These are phyloP conservation scores for Ranitomeya variabilis DNA, from an alignment of 2,113 vertebrate genomes.

Conservation along the genomic window DNA sequence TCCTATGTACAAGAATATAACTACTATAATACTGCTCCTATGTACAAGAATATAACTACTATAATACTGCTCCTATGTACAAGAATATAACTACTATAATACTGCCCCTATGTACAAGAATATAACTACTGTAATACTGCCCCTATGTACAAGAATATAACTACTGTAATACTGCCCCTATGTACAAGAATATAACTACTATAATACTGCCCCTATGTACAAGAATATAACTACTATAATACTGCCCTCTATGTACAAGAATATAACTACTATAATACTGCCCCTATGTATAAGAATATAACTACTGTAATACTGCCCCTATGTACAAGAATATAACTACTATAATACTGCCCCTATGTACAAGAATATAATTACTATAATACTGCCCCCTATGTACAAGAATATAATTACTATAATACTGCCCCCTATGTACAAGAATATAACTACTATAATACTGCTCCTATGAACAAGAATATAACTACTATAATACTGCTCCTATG, in stretches of 20 bases:
- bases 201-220: background rate
- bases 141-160: background rate
- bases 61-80: background rate
- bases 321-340: background rate
- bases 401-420: background rate
- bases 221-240: background rate
- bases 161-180: background rate
- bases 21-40: background rate
- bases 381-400: background rate
- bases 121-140: background rate
- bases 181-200: background rate
- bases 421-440: background rate
- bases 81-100: background rate
- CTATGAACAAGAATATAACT: slow-evolving; percentile 1
- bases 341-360: background rate
- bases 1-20: background rate
- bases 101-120: background rate
- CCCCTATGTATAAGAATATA: background rate
- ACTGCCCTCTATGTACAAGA: background rate
- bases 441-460: background rate
- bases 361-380: background rate
- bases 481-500: slow-evolving; percentile 6
- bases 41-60: background rate
- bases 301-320: background rate
- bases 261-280: background rate